phyloP scores from a whole-genome alignment of 1,140 invertebrate species.

The Lepidurus couesii region DNA sequence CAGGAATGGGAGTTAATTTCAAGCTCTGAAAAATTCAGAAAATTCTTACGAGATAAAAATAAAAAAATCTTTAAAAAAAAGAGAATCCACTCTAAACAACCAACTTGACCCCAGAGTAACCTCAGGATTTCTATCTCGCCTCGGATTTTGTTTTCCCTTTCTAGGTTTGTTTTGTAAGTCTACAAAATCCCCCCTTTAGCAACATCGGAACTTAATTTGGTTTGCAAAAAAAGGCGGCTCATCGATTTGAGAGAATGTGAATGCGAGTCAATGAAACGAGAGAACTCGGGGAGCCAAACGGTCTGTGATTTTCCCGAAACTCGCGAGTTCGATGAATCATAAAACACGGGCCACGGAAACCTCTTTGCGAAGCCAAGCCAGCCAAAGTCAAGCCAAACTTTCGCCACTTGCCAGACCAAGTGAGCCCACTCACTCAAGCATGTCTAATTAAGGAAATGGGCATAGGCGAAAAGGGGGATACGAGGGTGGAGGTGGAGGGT shows the following conservation, averaged over 20 bases:
- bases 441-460: constrained; percentile 1
- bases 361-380: background rate
- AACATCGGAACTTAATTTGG: background rate
- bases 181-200: background rate
- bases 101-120: background rate
- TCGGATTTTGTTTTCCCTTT: background rate
- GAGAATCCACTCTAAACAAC: background rate
- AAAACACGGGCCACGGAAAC: constrained; percentile 1
- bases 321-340: background rate
- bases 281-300: background rate
- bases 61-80: too few species aligned
- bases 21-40: too few species aligned
- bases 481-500: background rate
- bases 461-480: background rate
- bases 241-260: background rate
- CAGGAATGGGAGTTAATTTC: background rate
- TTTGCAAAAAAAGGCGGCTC: background rate
- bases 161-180: background rate
- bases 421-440: constrained; percentile 5
- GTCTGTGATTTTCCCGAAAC: background rate
- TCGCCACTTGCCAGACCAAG: constrained; percentile 3
- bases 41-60: too few species aligned
- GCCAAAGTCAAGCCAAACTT: background rate
- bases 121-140: background rate
- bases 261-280: background rate